Conservation (phyloP, 2,113 vertebrate genomes). For the Chamaetylas fuelleborni region DNA sequence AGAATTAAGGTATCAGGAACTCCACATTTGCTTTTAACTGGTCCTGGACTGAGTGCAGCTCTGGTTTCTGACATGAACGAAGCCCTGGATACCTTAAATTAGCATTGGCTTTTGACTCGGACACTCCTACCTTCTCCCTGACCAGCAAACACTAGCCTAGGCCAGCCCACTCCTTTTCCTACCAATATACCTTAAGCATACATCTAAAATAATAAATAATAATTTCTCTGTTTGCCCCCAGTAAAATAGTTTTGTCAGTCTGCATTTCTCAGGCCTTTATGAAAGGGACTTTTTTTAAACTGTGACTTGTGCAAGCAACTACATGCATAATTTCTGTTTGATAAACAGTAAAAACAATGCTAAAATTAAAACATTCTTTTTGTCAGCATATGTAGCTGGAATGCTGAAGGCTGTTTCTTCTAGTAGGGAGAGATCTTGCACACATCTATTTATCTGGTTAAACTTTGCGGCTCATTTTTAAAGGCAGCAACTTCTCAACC, state of each 20-base stretch:
- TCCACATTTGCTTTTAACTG: neutral
- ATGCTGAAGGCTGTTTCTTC: conserved; percentile 31
- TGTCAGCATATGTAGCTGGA: conserved; percentile 31
- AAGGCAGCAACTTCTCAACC: conserved; percentile 57
- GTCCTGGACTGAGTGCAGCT: neutral
- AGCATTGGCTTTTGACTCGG: neutral
- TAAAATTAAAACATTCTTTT: conserved; percentile 51
- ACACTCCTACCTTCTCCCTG: neutral
- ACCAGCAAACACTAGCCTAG: neutral
- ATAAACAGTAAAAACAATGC: conserved; percentile 57
- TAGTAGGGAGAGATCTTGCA: neutral
- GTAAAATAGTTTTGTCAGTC: neutral
- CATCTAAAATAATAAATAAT: neutral
- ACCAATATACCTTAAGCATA: neutral
- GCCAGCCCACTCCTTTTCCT: neutral
- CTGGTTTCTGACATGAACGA: neutral
- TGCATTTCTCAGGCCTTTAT: neutral
- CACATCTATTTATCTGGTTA: conserved; percentile 65
- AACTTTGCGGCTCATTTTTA: conserved; percentile 40
- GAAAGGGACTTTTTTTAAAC: conserved; percentile 21
- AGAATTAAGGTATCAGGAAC: neutral
- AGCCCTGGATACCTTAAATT: neutral
- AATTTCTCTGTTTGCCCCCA: neutral
- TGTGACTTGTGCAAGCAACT: neutral
- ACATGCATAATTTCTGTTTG: conserved; percentile 22